phyloP scores from a whole-genome alignment of 53 echinoderm and acorn worm species.

The Holothuria scabra region DNA sequence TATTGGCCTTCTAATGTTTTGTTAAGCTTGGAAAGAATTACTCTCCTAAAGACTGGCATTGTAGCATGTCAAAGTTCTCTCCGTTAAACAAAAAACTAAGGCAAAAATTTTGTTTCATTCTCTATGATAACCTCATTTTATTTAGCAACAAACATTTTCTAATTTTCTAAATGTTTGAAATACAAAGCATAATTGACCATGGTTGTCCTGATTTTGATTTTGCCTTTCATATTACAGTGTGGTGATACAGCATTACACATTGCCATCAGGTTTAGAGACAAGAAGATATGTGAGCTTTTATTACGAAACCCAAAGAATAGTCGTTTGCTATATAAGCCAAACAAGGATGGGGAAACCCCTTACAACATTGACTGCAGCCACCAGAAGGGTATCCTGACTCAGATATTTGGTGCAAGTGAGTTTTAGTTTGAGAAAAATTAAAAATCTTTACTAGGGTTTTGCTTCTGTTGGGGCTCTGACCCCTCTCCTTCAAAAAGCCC shows the following conservation, averaged over 20 bases:
- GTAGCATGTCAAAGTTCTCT: too few relatives aligned
- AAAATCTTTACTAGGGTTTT: background rate
- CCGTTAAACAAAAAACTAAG: too few relatives aligned
- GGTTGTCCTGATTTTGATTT: background rate
- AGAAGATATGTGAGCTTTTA: slow-evolving; percentile 91
- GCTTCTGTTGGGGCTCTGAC: too few relatives aligned
- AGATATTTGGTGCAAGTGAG: slow-evolving; percentile 99
- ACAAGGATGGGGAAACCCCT: slow-evolving; percentile 96
- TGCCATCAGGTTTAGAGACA: slow-evolving; percentile 93
- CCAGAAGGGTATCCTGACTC: slow-evolving; percentile 95
- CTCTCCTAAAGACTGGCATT: too few relatives aligned
- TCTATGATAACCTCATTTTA: too few relatives aligned
- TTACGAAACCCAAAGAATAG: slow-evolving; percentile 97
- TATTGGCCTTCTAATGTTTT: too few relatives aligned
- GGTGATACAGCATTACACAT: slow-evolving; percentile 98
- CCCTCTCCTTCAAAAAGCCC: too few relatives aligned
- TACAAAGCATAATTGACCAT: background rate
- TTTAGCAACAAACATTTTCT: background rate
- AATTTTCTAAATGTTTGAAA: background rate
- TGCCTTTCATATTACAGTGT: slow-evolving; percentile 50
- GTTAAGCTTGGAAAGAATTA: too few relatives aligned
- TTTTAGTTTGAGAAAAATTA: background rate
- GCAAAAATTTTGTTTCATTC: too few relatives aligned
- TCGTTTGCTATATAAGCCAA: slow-evolving; percentile 92
- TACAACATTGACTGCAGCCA: slow-evolving; percentile 98